Conservation (phyloP, 1,140 invertebrate species). For the Paralvinella palmiformis region DNA sequence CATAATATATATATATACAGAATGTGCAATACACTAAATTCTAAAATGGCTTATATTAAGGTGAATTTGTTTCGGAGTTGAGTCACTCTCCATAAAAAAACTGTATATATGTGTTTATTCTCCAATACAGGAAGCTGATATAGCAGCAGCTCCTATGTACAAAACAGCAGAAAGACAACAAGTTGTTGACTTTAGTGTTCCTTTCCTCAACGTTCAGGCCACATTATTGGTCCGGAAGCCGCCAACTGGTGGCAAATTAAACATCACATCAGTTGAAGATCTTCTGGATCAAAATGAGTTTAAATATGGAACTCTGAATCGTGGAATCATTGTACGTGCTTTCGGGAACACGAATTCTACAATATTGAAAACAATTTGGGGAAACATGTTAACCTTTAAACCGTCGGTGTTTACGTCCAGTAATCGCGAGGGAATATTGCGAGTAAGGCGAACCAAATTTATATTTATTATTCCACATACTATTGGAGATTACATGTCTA, state of each 20-base stretch:
- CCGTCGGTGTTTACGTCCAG: neutral
- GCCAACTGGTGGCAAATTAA: constrained; percentile 23
- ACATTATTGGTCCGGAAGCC: constrained; percentile 96
- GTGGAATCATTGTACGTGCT: neutral
- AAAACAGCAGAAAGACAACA: constrained; percentile 88
- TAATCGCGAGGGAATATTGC: constrained; percentile 1
- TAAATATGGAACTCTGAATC: constrained; percentile 52
- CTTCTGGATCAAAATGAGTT: constrained; percentile 80
- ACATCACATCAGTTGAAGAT: constrained; percentile 4
- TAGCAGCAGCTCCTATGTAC: constrained; percentile 90
- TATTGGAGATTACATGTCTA: constrained; percentile 8
- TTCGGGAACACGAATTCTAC: neutral
- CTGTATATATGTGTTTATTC: neutral
- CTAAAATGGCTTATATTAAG: neutral
- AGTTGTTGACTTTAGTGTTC: constrained; percentile 91
- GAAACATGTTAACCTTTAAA: neutral
- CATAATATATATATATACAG: too few relatives aligned
- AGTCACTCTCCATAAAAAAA: neutral
- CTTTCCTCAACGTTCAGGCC: constrained; percentile 95
- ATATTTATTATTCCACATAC: constrained; percentile 8
- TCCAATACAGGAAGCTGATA: constrained; percentile 79
- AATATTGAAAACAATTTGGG: neutral
- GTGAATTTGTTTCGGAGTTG: neutral
- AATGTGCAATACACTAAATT: too few relatives aligned
- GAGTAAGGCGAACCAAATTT: neutral